Evolutionary conservation across 2,113 vertebrate species (phyloP).

Genomic region (Orcinus orca): DNA sequence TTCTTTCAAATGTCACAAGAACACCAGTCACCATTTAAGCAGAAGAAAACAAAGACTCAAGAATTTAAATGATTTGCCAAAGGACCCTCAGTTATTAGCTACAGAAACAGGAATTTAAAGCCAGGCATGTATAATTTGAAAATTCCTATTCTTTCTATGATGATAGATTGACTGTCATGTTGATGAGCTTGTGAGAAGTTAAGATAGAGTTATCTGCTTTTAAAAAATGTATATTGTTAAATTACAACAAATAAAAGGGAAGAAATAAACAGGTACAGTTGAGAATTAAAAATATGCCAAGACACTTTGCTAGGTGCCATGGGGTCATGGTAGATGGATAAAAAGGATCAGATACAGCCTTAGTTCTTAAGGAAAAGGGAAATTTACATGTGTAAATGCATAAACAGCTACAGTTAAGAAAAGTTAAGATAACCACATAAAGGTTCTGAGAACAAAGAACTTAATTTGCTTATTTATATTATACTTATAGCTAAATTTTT

Average conservation of each 20-base stretch:
- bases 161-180: not conserved
- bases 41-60: not conserved
- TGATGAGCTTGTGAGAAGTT: not conserved
- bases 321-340: not conserved
- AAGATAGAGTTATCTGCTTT: not conserved
- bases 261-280: not conserved
- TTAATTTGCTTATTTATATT: not conserved
- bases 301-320: not conserved
- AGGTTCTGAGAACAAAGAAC: not conserved
- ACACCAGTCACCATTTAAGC: not conserved
- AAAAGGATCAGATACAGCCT: not conserved
- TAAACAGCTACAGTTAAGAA: not conserved
- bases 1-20: not conserved
- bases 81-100: not conserved
- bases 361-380: not conserved
- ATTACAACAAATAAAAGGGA: not conserved
- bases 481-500: not conserved
- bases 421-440: not conserved
- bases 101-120: not conserved
- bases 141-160: not conserved
- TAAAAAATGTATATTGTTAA: not conserved
- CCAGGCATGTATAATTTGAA: not conserved
- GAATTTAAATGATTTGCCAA: not conserved
- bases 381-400: not conserved
- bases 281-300: not conserved